phyloP scores from a whole-genome alignment of 1,140 invertebrate species.

The Armadillidium nasatum region DNA sequence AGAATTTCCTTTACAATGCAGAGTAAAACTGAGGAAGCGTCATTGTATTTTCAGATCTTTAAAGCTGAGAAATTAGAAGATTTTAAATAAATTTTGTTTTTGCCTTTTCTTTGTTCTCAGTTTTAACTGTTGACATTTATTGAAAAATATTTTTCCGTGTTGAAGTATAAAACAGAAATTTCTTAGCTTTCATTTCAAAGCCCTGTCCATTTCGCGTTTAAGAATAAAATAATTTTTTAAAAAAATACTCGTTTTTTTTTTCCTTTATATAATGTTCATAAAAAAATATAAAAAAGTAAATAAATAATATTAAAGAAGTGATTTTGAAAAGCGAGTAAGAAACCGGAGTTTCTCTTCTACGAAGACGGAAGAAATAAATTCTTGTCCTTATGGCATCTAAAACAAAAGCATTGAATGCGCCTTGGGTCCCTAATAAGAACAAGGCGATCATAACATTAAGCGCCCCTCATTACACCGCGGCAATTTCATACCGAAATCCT shows the following conservation, averaged over 20 bases:
- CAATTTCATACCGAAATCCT: background rate
- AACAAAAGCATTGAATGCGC: constrained; percentile 12
- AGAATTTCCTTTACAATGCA: constrained; percentile 4
- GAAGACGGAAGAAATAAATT: background rate
- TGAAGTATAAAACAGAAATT: too few species aligned
- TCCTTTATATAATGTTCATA: too few species aligned
- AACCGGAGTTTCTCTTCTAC: background rate
- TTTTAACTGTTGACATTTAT: too few species aligned
- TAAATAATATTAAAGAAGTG: too few species aligned
- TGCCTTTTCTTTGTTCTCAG: background rate
- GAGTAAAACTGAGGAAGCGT: constrained; percentile 1
- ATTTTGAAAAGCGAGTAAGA: background rate
- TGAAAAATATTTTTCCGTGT: too few species aligned
- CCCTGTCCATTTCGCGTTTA: too few species aligned
- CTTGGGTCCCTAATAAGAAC: constrained; percentile 11
- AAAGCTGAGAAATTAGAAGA: constrained; percentile 10
- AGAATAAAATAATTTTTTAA: too few species aligned
- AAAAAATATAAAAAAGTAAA: too few species aligned
- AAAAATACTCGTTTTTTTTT: too few species aligned
- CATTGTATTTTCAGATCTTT: constrained; percentile 11
- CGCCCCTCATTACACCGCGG: constrained; percentile 5
- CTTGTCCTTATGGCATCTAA: constrained; percentile 3
- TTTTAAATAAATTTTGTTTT: constrained; percentile 1
- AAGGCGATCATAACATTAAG: constrained; percentile 12
- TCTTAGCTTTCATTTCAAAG: too few species aligned